Conservation (phyloP, 2,113 vertebrate species). For the Plectropomus leopardus region DNA sequence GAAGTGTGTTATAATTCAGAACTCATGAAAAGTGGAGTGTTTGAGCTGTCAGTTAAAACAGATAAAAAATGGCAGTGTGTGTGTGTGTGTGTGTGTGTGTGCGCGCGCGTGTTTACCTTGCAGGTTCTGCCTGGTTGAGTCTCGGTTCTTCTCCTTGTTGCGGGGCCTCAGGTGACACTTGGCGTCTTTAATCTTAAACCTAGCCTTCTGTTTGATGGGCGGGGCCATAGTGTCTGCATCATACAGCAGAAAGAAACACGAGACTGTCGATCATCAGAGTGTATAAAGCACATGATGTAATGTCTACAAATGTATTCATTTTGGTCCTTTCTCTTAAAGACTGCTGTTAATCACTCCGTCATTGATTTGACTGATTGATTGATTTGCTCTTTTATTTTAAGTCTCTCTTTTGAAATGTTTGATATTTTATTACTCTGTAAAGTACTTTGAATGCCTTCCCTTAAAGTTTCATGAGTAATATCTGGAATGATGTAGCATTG, state of each 20-base stretch:
- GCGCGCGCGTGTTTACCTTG: conserved; percentile 89
- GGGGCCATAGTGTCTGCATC: conserved; percentile 84
- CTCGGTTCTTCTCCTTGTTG: conserved; percentile 89
- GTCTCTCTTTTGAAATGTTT: too few species aligned
- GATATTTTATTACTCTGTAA: too few species aligned
- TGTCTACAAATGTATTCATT: neutral
- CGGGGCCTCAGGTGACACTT: conserved; percentile 94
- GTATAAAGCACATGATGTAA: too few species aligned
- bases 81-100: too few species aligned
- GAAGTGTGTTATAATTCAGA: neutral
- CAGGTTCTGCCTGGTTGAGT: conserved; percentile 83
- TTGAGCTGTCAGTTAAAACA: neutral
- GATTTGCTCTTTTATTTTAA: too few species aligned
- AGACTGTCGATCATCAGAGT: neutral
- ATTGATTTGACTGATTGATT: too few species aligned
- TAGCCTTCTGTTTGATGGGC: conserved; percentile 93
- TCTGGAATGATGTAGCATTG: too few species aligned
- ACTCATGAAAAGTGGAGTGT: neutral
- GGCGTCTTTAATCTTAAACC: conserved; percentile 96
- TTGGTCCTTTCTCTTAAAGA: neutral
- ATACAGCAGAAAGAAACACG: conserved; percentile 11
- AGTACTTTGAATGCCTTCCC: too few species aligned
- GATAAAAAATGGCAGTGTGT: neutral
- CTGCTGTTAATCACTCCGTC: too few species aligned
- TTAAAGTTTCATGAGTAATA: too few species aligned